Conservation (phyloP, 1,140 invertebrate genomes). For the Telenomus remus region DNA sequence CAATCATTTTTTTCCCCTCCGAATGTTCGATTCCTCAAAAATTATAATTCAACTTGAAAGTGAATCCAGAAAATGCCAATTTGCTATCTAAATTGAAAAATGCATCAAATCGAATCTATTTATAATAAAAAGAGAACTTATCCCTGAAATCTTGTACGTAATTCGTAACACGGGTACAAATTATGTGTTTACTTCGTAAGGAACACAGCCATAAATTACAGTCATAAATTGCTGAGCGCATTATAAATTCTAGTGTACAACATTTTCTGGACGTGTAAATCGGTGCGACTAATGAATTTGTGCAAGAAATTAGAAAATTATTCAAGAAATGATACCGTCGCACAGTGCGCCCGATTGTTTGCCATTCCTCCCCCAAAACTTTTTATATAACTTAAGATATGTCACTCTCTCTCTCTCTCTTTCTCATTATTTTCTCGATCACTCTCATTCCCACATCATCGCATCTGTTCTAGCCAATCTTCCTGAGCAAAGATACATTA, state of each 20-base stretch:
- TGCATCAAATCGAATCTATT: neutral
- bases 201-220: slow-evolving; percentile 11
- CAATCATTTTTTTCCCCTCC: no score
- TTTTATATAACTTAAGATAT: slow-evolving; percentile 70
- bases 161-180: neutral
- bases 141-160: neutral
- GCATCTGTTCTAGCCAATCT: slow-evolving; percentile 40
- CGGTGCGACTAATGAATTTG: neutral
- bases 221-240: slow-evolving; percentile 1
- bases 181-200: slow-evolving; percentile 1
- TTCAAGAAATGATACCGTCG: slow-evolving; percentile 37
- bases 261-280: slow-evolving; percentile 1
- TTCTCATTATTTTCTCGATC: slow-evolving; percentile 27
- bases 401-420: slow-evolving; percentile 57
- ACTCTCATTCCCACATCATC: slow-evolving; percentile 42
- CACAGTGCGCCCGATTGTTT: slow-evolving; percentile 52
- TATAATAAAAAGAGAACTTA: neutral
- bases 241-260: slow-evolving; percentile 27
- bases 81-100: neutral
- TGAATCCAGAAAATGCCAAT: no score
- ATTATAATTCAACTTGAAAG: no score
- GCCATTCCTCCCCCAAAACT: slow-evolving; percentile 45
- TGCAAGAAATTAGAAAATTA: slow-evolving; percentile 5
- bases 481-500: slow-evolving; percentile 72
- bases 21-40: no score